These are phyloP conservation scores for Halcyon badia DNA, from an alignment of 2,797 vertebrate species.

Conservation along the genomic window DNA sequence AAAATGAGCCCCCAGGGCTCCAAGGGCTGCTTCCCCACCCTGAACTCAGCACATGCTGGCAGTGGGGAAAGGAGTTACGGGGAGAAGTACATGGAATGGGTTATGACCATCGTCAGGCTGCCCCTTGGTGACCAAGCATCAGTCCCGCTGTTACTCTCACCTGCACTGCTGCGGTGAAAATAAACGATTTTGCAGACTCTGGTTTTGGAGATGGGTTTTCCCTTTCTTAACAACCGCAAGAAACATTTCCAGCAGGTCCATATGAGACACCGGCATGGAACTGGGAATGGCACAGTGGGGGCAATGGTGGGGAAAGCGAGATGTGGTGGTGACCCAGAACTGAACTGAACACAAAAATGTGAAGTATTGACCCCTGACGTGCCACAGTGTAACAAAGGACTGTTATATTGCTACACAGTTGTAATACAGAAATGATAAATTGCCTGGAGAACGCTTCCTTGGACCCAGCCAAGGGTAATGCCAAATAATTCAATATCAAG, in stretches of 20 bases:
- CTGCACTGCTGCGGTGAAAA: accelerated
- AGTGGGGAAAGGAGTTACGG: no score
- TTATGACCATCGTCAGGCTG: accelerated
- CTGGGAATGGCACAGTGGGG: accelerated
- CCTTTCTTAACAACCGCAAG: accelerated
- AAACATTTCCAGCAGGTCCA: no score
- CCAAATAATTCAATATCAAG: neutral
- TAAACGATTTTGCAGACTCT: accelerated
- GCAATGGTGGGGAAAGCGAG: accelerated
- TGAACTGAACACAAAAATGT: neutral
- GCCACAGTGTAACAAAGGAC: neutral
- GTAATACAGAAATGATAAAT: accelerated
- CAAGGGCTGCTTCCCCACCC: neutral
- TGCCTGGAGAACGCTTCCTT: neutral
- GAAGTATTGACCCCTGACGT: neutral
- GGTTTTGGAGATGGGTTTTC: neutral
- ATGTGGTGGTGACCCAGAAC: neutral
- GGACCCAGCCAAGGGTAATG: neutral
- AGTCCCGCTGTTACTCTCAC: accelerated
- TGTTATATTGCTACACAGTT: accelerated
- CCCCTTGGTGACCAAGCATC: neutral
- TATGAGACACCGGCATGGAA: accelerated
- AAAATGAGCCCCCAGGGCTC: neutral
- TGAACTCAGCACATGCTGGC: accelerated
- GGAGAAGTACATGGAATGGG: accelerated